Base-by-base conservation (phyloP, 2,797 vertebrate genomes). In the Synaphobranchus kaupii region DNA sequence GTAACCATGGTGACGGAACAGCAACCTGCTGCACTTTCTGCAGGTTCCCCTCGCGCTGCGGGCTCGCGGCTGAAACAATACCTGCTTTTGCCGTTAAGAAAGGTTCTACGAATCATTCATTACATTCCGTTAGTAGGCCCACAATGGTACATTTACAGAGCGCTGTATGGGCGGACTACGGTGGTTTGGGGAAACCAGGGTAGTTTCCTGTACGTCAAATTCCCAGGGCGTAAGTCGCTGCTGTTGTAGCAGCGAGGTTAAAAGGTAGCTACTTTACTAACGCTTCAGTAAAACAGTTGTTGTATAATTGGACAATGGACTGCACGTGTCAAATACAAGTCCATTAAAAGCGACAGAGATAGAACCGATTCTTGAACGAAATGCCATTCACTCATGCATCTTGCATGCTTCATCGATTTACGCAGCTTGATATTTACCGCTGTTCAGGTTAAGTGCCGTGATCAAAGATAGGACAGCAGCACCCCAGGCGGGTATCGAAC, bases 1-100 rank as follows among this genome's bases (percentile, higher is more conserved):
- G 78, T 81, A 48, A 50, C 78, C 78, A 81, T 81, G 78, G 78
- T 50, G 78, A 81, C 73, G 73, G 73, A 44, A 10, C 28, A 44
- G 73, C 73, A 44, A 44, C 73, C 73, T 78, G 73, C 73, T 8
- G 73, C 34, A 78, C 15, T 17, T 78, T 44, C 34, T 44, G 73
- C 73, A 76, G 34, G 34, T 78, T 44, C 13, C 17, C 73, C 20
- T 39, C 17, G 47, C 8, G 22, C 12, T 13, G 20, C 68, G 13
- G 68, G 28, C 9, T 28, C 68, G 68, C 28, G 66, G 73, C 39
- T 78, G 39, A 78, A 44, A 47, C 73, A 7, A 78, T 44, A 25
- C 73, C 2, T 15, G 17, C 39, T 78, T 78, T 78, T 47, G 17
- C 39, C 39, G 20, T 39, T 31, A 13, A 71, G 39, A 78, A 47